phyloP scores from a whole-genome alignment of 2,888 invertebrate genomes.

The Hirtodrosophila histrioides region DNA sequence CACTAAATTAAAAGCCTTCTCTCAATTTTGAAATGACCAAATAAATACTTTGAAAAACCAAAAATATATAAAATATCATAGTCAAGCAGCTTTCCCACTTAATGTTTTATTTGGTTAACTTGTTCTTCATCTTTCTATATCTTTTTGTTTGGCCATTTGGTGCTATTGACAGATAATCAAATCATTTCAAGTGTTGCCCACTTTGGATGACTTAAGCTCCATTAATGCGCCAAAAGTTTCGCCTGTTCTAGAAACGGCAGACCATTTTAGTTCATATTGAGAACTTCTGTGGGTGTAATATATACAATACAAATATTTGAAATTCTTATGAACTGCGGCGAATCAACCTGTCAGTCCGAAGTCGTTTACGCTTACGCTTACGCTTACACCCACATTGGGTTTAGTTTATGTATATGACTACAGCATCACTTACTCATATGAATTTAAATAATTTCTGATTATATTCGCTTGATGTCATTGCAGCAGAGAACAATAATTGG shows the following conservation, averaged over 20 bases:
- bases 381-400: conserved; percentile 49
- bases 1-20: too few relatives aligned
- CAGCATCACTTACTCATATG: conserved; percentile 44
- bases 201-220: conserved; percentile 62
- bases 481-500: conserved; percentile 67
- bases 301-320: conserved; percentile 53
- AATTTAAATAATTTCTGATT: conserved; percentile 42
- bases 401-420: conserved; percentile 22
- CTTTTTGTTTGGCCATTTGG: not conserved
- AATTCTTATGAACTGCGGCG: conserved; percentile 63
- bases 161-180: conserved; percentile 46
- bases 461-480: conserved; percentile 52
- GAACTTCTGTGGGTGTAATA: conserved; percentile 45
- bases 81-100: not conserved
- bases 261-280: conserved; percentile 65
- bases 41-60: not conserved
- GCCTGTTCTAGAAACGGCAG: conserved; percentile 34
- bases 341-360: conserved; percentile 62
- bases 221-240: conserved; percentile 66
- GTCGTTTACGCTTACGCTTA: conserved; percentile 49
- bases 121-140: not conserved
- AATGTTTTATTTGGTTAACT: conserved; percentile 5
- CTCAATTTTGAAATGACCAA: conserved; percentile 1
- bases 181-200: conserved; percentile 60
- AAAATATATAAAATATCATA: conserved; percentile 6